Evolutionary conservation across 2,113 vertebrate genomes (phyloP), one percentile per base, ranked within the genome.

Genomic region (Bombycilla garrulus): DNA sequence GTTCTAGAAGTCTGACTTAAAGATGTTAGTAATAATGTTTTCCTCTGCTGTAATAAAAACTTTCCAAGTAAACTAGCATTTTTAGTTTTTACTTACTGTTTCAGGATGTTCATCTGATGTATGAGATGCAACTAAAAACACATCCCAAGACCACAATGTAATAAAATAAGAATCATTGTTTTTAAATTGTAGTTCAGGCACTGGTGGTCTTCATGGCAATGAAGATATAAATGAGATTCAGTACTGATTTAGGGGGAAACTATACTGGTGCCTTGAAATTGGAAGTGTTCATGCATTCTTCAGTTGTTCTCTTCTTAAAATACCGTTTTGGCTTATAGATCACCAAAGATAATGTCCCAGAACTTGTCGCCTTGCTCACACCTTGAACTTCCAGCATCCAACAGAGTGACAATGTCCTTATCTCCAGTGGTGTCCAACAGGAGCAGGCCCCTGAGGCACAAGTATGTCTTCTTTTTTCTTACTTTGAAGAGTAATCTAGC

Each of bases 311-410:
- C 28, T 36, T 94, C 62, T 95, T 90, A 56, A 94, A 96, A 86
- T 86, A 67, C 45, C 65, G 28, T 62, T 95, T 79, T 50, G 36
- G 5, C 24, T 81, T 94, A 29, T 53, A 95, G 92, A 14, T 95
- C 95, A 73, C 89, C 92, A 90, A 97, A 97, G 87, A 87, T 95
- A 19, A 58, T 90, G 56, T 78, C 58, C 36, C 89, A 93, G 67
- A 93, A n/a, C 60, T 62, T 96, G 57, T 95, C 86, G 79, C 69
- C 85, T 70, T 95, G 93, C 47, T 93, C 93, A 17, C 91, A 67
- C 47, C 77, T 84, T 44, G 96, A 95, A 38, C 61, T 67, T 57
- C 80, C 87, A 84, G 21, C 78, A 40, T 95, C 87, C 45, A 90
- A 92, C 95, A 92, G 88, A 89, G 56, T 91, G 95, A 36, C 66